Percentiles rank a stretch among this genome's conserved stretches.
phyloP scores from a whole-genome alignment of 2,888 invertebrate genomes.

The Blastobasis lacticolella region DNA sequence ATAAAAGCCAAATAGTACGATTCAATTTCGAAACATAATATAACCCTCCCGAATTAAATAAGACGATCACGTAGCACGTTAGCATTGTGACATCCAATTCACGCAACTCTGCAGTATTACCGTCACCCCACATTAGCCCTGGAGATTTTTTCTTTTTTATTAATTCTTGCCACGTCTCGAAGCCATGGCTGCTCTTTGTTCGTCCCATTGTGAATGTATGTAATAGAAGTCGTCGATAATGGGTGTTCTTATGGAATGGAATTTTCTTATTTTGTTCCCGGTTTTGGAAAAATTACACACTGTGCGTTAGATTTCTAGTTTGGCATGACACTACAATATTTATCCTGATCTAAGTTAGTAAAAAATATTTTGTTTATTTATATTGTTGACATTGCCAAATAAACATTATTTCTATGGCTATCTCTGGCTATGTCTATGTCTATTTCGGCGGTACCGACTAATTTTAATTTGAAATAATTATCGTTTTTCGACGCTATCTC shows the following conservation, averaged over 20 bases:
- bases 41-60: constrained; percentile 42
- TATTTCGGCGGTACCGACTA: too few relatives aligned
- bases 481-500: too few relatives aligned
- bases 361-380: too few relatives aligned
- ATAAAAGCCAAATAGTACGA: too few relatives aligned
- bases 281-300: constrained; percentile 24
- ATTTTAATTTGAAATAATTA: too few relatives aligned
- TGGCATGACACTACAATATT: too few relatives aligned
- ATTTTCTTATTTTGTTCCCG: constrained; percentile 38
- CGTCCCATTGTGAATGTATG: constrained; percentile 59
- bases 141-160: constrained; percentile 42
- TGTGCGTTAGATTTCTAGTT: constrained; percentile 14
- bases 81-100: constrained; percentile 55
- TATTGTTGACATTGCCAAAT: too few relatives aligned
- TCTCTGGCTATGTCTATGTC: too few relatives aligned
- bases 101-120: constrained; percentile 47
- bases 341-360: too few relatives aligned
- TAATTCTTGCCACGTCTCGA: constrained; percentile 61
- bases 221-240: constrained; percentile 43
- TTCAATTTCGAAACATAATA: too few relatives aligned
- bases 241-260: constrained; percentile 34
- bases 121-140: constrained; percentile 48
- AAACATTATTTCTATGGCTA: too few relatives aligned
- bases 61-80: constrained; percentile 51
- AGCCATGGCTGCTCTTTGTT: constrained; percentile 43